Percentiles rank a stretch among this genome's conserved stretches.
Evolutionary conservation across 2,797 vertebrate genomes (phyloP).

Genomic region (Oryzias dopingdopingensis): DNA sequence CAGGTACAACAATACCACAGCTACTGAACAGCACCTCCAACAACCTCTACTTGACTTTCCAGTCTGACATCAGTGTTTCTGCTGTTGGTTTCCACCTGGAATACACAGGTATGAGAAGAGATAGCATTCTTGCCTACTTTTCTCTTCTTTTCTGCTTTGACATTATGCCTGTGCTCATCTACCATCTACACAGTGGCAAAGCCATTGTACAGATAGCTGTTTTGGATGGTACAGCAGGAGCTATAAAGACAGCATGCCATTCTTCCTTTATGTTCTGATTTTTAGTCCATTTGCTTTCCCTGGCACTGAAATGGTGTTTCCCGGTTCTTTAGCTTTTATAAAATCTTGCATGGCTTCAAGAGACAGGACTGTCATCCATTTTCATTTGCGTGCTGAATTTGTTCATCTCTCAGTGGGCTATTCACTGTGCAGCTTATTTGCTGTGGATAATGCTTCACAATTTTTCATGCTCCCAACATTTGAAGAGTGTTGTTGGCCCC

Average conservation of each 20-base stretch:
- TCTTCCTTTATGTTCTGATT: slow-evolving; percentile 13
- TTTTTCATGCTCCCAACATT: slow-evolving; percentile 33
- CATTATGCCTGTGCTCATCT: slow-evolving; percentile 44
- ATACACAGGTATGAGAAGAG: slow-evolving; percentile 90
- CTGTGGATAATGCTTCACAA: slow-evolving; percentile 33
- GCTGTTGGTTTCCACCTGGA: slow-evolving; percentile 96
- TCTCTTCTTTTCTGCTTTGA: slow-evolving; percentile 2
- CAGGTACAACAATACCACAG: slow-evolving; percentile 95
- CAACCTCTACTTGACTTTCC: slow-evolving; percentile 95
- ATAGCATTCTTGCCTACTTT: slow-evolving; percentile 39
- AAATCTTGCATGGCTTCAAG: slow-evolving; percentile 20
- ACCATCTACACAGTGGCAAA: slow-evolving; percentile 15
- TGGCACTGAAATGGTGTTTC: slow-evolving; percentile 17
- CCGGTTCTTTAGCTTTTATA: slow-evolving; percentile 9
- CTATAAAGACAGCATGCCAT: slow-evolving; percentile 11
- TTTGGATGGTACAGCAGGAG: slow-evolving; percentile 28
- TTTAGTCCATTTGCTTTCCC: slow-evolving; percentile 15
- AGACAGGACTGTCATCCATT: slow-evolving; percentile 33
- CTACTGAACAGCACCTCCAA: slow-evolving; percentile 98
- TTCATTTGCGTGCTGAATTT: slow-evolving; percentile 33
- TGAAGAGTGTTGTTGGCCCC: slow-evolving; percentile 27
- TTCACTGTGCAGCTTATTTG: slow-evolving; percentile 38
- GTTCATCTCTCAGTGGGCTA: slow-evolving; percentile 31
- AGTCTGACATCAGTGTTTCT: slow-evolving; percentile 97
- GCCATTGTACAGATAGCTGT: slow-evolving; percentile 39